These are phyloP conservation scores for Clanis bilineata DNA, from an alignment of 2,888 invertebrate species.

Conservation along the genomic window DNA sequence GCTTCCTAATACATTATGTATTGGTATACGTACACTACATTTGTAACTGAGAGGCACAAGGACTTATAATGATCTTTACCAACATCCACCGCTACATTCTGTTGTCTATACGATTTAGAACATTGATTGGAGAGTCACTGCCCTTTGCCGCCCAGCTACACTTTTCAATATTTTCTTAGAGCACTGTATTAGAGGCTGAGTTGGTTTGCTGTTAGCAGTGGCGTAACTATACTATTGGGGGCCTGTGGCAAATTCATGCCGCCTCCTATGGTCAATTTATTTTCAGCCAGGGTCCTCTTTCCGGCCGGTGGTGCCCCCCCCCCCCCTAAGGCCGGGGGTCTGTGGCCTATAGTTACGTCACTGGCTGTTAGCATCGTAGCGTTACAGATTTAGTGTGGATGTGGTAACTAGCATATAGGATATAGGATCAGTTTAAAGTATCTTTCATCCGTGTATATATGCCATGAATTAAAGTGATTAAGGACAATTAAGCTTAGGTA, in stretches of 20 bases:
- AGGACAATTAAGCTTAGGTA: background rate
- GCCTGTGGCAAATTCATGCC: too few species aligned
- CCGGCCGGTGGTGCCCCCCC: too few species aligned
- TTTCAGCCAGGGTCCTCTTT: too few species aligned
- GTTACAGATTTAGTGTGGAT: conserved; percentile 70
- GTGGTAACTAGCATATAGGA: conserved; percentile 69
- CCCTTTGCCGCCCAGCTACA: conserved; percentile 79
- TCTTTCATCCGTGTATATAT: conserved; percentile 35
- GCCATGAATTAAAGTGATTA: conserved; percentile 11
- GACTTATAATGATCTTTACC: conserved; percentile 53
- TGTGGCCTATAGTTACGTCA: too few species aligned
- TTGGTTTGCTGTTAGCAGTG: conserved; percentile 69
- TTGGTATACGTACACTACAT: conserved; percentile 61
- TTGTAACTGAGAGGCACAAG: conserved; percentile 78
- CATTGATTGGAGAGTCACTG: conserved; percentile 53
- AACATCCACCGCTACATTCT: conserved; percentile 29
- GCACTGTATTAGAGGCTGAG: conserved; percentile 78
- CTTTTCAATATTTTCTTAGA: conserved; percentile 64
- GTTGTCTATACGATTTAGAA: conserved; percentile 30
- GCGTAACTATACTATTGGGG: too few species aligned
- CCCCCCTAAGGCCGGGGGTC: too few species aligned
- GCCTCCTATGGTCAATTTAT: too few species aligned
- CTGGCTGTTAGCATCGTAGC: conserved; percentile 74
- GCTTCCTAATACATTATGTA: conserved; percentile 78
- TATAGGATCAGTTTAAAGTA: conserved; percentile 32